Conservation (phyloP, 1,140 invertebrate species). For the Oedothorax gibbosus region DNA sequence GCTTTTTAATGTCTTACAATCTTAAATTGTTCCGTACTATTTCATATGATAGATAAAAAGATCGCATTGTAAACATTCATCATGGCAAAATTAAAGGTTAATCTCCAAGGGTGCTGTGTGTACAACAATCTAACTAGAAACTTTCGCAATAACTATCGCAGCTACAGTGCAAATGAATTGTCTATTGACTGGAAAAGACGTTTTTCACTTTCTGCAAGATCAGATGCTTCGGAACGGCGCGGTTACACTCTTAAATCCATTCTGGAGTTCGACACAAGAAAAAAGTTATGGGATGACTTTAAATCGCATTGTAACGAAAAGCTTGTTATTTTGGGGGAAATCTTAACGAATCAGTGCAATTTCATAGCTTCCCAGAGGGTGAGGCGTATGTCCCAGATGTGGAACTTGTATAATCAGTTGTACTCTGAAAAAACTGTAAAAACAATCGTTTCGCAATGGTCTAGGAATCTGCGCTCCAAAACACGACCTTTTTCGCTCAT, state of each 20-base stretch:
- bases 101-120: conserved; percentile 20
- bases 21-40: background rate
- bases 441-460: conserved; percentile 62
- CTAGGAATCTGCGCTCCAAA: conserved; percentile 56
- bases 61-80: background rate
- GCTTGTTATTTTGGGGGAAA: conserved; percentile 61
- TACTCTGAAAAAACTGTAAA: conserved; percentile 65
- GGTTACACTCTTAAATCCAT: conserved; percentile 41
- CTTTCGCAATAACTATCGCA: conserved; percentile 36
- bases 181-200: conserved; percentile 11
- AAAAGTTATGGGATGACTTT: conserved; percentile 41
- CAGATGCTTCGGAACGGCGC: background rate
- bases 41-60: too few species aligned
- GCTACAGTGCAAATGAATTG: conserved; percentile 23
- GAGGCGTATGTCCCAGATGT: conserved; percentile 65
- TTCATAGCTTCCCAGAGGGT: conserved; percentile 65
- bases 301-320: conserved; percentile 57
- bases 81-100: conserved; percentile 6
- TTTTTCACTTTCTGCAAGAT: conserved; percentile 21
- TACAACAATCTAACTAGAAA: conserved; percentile 47
- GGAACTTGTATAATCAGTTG: conserved; percentile 65
- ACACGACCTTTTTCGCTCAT: conserved; percentile 60
- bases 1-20: background rate
- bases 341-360: conserved; percentile 66
- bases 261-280: conserved; percentile 32